Percentiles rank a stretch among this genome's conserved stretches.
phyloP scores from a whole-genome alignment of 2,113 vertebrate genomes.

The Sinocyclocheilus rhinocerous region DNA sequence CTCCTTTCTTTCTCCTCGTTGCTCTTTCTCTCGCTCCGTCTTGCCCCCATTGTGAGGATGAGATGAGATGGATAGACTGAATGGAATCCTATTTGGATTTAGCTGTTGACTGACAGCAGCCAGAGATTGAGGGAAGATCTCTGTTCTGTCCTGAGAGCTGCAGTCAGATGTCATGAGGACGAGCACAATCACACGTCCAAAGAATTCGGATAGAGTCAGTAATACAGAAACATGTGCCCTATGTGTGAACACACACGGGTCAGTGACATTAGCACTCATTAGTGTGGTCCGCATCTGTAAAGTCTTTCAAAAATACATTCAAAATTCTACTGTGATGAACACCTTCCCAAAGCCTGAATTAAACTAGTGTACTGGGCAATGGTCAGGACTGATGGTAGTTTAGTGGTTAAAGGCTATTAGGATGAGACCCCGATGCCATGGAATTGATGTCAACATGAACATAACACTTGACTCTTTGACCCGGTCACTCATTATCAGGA shows the following conservation, averaged over 20 bases:
- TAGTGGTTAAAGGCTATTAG: neutral
- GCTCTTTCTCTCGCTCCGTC: conserved; percentile 52
- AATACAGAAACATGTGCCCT: neutral
- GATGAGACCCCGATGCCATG: neutral
- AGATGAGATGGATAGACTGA: conserved; percentile 60
- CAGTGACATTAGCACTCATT: neutral
- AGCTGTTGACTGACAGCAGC: conserved; percentile 45
- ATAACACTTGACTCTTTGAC: neutral
- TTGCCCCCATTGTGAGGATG: conserved; percentile 62
- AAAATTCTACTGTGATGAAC: neutral
- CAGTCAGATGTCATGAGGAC: conserved; percentile 32
- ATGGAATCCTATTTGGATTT: conserved; percentile 66
- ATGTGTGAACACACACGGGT: neutral
- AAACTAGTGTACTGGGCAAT: neutral
- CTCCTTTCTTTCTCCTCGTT: conserved; percentile 35
- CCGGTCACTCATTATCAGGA: neutral
- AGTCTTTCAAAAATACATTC: neutral
- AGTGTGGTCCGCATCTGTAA: no score
- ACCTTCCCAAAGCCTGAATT: neutral
- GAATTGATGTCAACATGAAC: neutral
- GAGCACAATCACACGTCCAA: neutral
- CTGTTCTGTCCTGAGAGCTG: conserved; percentile 32
- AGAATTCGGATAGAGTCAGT: neutral
- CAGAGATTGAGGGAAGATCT: conserved; percentile 54
- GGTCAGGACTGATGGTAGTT: neutral